Base-by-base conservation (phyloP, 30 jellyfish, hydroid and myxozoan species). In the Aurelia coerulea region DNA sequence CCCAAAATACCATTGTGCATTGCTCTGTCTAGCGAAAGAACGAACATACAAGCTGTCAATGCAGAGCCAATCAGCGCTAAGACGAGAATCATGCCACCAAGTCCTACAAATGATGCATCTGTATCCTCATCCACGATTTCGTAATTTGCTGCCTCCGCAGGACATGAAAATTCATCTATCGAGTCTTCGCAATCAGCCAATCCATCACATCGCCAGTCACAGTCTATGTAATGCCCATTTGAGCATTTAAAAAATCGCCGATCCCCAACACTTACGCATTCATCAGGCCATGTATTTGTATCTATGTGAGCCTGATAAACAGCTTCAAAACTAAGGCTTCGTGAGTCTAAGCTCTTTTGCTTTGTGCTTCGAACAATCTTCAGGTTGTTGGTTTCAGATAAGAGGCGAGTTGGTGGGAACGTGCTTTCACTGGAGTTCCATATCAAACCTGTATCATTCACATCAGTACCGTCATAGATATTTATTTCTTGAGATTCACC, bases 171-270 rank as follows among this genome's bases (percentile, higher is more conserved):
- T 76, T 92, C 98, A 50, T 92, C 98, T 2, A 68, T 66, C 1
- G 88, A 95, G 68, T 87, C 90, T 2, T 88, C 97, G 69, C 98
- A 92, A 72, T 92, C 98, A 17, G 74, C 74, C 11, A 87, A 78
- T 1, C 98, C 98, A 59, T 92, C 90, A 63, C 98, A 92, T 41
- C 67, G 63, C 89, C 80, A 71, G 5, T 89, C 70, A 52, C 98
- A 92, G 71, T 92, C 93, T 14, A 92, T 88, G 81, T 79, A 92
- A 19, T 87, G 95, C 41, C 93, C 88, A 37, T 92, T 96, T 63
- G 92, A 84, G 65, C 98, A 92, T 83, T 60, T 78, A 67, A 80
- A 92, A 34, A 92, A 64, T 64, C 80, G 60, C 68, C 84, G 74
- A 23, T 51, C 50, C 2, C 95, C 98, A 0, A 87, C 68, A 41